Base-by-base conservation (phyloP, 2,113 vertebrate genomes). In the Bagarius yarrelli region DNA sequence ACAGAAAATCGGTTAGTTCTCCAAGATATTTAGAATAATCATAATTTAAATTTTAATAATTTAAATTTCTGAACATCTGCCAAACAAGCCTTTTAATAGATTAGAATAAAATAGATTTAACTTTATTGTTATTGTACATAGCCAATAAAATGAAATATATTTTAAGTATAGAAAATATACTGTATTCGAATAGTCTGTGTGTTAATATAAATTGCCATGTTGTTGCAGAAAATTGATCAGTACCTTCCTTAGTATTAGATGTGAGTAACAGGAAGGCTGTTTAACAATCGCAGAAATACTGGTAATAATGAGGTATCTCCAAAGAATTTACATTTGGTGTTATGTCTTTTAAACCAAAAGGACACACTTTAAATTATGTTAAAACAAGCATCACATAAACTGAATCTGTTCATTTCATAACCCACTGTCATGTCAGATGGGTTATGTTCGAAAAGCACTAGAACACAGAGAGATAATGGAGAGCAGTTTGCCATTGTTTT, bases 401-500 rank as follows among this genome's bases (percentile, higher is more conserved):
- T 69, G 53, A 75, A 40, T 83, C 32, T 36, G 34, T 25, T 75
- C 34, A n/a, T 12, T 66, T 64, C 76, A 47, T 40, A 27, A 4
- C 19, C 23, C 69, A 59, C 14, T 27, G 73, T 53, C 53, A 72
- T 27, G 21, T 76, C 53, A 53, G 61, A 27, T 70, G 77, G 52
- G 23, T 50, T 53, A 30, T 57, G 21, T 72, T 72, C 16, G 77
- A 34, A 69, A 80, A 83, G 52, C 2, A 59, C 71, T 59, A 52
- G 66, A 72, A 64, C 34, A 81, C 21, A 53, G 23, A 40, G 15
- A 79, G 50, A 67, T 73, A 63, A 34, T 69, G 63, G 61, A 78
- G 27, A 25, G 50, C 76, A 69, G 50, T 2, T 69, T 69, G 50
- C 14, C 15, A 18, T 16, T 77, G 63, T 15, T 53, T 23, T 70